A percentile compares a stretch with the other conserved stretches of the same genome.
phyloP scores from a whole-genome alignment of 2,797 vertebrate species.

The Sus cebifrons region DNA sequence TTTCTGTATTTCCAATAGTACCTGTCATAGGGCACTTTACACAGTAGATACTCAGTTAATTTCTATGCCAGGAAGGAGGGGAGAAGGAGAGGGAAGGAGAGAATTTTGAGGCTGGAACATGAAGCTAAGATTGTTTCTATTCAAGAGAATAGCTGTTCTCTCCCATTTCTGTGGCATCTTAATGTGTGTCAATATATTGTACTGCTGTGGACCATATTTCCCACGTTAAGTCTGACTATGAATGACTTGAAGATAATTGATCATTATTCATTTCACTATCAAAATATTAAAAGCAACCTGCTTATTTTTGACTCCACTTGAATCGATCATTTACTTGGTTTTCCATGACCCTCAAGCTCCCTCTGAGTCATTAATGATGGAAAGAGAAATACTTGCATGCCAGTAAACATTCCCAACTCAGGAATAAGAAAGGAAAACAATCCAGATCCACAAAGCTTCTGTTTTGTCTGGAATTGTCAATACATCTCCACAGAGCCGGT shows the following conservation, averaged over 20 bases:
- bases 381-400: conserved; percentile 68
- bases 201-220: conserved; percentile 51
- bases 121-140: conserved; percentile 29
- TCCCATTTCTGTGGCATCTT: conserved; percentile 42
- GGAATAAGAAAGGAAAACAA: conserved; percentile 62
- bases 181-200: conserved; percentile 26
- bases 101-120: background rate
- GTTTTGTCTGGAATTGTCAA: conserved; percentile 73
- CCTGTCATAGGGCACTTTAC: background rate
- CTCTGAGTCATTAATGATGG: conserved; percentile 58
- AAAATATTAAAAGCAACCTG: conserved; percentile 82
- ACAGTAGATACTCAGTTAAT: conserved; percentile 47
- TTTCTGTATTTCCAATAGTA: background rate
- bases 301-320: conserved; percentile 77
- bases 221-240: conserved; percentile 69
- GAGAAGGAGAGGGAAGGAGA: background rate
- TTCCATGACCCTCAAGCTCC: conserved; percentile 80
- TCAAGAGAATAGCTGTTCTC: conserved; percentile 50
- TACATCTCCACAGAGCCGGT: conserved; percentile 75
- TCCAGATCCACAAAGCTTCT: conserved; percentile 76
- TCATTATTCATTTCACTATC: conserved; percentile 71
- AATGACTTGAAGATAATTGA: conserved; percentile 68
- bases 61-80: background rate
- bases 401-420: conserved; percentile 70
- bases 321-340: conserved; percentile 86